Conservation (phyloP, 2,888 invertebrate species). For the Cephus runcator region DNA sequence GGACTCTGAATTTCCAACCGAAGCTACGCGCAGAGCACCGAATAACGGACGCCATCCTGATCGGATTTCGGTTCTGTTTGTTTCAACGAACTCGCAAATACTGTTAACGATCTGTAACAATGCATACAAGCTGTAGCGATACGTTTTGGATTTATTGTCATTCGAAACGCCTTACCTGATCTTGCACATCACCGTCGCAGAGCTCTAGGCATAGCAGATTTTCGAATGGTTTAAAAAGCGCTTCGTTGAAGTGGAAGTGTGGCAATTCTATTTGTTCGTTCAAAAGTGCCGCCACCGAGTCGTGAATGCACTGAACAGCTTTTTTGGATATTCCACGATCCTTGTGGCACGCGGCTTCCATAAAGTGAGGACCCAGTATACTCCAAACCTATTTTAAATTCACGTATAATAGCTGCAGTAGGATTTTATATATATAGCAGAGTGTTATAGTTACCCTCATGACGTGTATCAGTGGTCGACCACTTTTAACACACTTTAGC, state of each 20-base stretch:
- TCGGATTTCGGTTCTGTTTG: constrained; percentile 90
- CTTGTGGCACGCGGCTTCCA: constrained; percentile 94
- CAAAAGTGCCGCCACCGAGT: constrained; percentile 87
- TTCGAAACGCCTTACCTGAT: constrained; percentile 46
- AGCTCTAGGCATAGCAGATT: constrained; percentile 92
- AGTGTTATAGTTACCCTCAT: constrained; percentile 72
- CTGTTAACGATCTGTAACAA: constrained; percentile 87
- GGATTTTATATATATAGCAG: neutral
- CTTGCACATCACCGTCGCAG: constrained; percentile 93
- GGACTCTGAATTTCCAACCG: constrained; percentile 71
- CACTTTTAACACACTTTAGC: constrained; percentile 85
- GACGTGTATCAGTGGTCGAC: constrained; percentile 88
- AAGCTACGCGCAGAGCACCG: constrained; percentile 89
- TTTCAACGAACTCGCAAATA: constrained; percentile 95
- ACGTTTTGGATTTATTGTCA: neutral
- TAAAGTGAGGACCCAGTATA: constrained; percentile 90
- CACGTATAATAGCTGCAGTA: neutral
- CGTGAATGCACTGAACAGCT: constrained; percentile 92
- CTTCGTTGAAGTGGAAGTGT: constrained; percentile 96
- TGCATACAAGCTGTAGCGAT: neutral
- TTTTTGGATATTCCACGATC: constrained; percentile 90
- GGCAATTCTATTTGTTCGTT: constrained; percentile 89
- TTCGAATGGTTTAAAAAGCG: constrained; percentile 93
- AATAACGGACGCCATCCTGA: constrained; percentile 97
- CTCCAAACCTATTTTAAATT: constrained; percentile 75